A percentile compares a stretch with the other conserved stretches of the same genome.
Conservation (phyloP, 2,113 vertebrate species). For the Uria lomvia region DNA sequence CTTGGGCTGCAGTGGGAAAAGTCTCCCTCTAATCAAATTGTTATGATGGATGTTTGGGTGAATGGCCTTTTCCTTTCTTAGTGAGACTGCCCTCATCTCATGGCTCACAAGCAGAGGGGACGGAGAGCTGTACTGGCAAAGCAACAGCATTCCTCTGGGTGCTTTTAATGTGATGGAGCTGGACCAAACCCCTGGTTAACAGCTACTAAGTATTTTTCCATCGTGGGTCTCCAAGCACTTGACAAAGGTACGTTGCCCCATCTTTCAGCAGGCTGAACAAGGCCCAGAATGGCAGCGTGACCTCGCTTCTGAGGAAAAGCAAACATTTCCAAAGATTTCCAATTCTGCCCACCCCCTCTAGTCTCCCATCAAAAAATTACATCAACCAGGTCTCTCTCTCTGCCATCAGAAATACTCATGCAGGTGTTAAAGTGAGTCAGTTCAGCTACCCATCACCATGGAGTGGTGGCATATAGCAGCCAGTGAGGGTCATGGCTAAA, state of each 20-base stretch:
- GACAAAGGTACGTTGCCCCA: background rate
- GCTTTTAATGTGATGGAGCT: conserved; percentile 24
- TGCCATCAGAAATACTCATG: background rate
- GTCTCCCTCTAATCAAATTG: background rate
- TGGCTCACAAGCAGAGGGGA: background rate
- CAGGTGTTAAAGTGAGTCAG: background rate
- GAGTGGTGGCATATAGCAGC: background rate
- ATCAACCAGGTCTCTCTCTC: background rate
- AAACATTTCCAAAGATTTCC: background rate
- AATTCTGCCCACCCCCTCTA: background rate
- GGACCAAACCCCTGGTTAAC: background rate
- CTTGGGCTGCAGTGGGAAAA: background rate
- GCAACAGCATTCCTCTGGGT: background rate
- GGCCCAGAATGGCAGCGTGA: background rate
- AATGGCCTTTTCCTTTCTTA: conserved; percentile 20
- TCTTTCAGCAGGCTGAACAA: background rate
- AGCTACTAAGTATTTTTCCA: conserved; percentile 36
- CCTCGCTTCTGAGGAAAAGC: background rate
- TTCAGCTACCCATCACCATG: background rate
- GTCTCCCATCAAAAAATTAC: background rate
- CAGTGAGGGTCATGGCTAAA: background rate
- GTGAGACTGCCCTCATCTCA: background rate
- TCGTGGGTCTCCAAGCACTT: background rate
- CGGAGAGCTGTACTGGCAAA: background rate
- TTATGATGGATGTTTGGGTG: conserved; percentile 8